These are phyloP conservation scores for Tursiops truncatus DNA, from an alignment of 2,113 vertebrate species.

Conservation along the genomic window DNA sequence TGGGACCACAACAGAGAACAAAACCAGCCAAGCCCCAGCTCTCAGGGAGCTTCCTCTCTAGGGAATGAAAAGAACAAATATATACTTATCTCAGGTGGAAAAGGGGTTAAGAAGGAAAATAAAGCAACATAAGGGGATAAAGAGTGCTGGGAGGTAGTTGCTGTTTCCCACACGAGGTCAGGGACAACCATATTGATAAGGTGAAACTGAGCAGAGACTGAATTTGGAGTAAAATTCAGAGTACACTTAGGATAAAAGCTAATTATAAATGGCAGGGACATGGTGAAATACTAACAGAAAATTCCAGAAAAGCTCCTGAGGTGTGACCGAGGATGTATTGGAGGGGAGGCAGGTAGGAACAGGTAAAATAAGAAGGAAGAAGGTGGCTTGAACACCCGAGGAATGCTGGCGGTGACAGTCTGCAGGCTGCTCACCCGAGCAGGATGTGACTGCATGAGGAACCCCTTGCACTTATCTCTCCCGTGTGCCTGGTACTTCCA, in stretches of 20 bases:
- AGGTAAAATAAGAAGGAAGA: background rate
- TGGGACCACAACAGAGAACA: background rate
- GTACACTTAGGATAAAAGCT: background rate
- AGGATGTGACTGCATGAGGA: fast-evolving
- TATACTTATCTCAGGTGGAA: background rate
- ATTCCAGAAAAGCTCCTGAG: background rate
- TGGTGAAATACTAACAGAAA: background rate
- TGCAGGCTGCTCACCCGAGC: background rate
- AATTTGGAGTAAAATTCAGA: background rate
- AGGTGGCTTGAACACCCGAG: background rate
- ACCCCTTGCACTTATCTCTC: background rate
- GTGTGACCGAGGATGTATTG: background rate
- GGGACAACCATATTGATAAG: background rate
- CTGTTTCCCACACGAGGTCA: background rate
- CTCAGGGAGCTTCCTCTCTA: background rate
- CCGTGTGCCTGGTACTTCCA: background rate
- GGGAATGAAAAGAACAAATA: background rate
- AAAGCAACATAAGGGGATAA: background rate
- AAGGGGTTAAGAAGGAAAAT: background rate
- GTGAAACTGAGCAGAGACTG: background rate
- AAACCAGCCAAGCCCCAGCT: background rate
- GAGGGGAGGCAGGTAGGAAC: background rate
- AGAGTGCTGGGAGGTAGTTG: background rate
- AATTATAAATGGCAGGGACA: background rate
- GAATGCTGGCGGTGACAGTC: background rate